Evolutionary conservation across 2,113 vertebrate genomes (phyloP), one percentile per base, ranked within the genome.

Genomic region (Pao palembangensis): DNA sequence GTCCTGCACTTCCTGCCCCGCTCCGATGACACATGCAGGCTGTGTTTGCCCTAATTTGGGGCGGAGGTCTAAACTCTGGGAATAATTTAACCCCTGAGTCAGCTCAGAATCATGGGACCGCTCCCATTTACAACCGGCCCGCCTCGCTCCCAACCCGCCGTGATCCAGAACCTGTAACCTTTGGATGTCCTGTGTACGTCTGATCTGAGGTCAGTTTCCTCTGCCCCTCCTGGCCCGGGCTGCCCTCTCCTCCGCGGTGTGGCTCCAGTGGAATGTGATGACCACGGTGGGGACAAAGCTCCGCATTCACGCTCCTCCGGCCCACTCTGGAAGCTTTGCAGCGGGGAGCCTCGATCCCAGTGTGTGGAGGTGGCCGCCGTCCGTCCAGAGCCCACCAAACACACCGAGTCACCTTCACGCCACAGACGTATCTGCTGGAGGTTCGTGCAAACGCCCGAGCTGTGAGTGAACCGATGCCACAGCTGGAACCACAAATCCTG

Each of bases 191-290:
- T 47, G 44, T n/a, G 5, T n/a, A 6, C 6, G 44, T 47, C 25
- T 28, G 55, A 51, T 23, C 21, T 56, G 47, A 38, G 67, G 8
- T 52, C 50, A 59, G 43, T 28, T 57, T 64, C 73, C 75, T 42
- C 55, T 69, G 61, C 14, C 61, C 62, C 55, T 28, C 48, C 52
- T 64, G 73, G 19, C 61, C 71, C 64, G 68, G 55, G 67, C 54
- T 61, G 77, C 67, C 69, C 83, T 82, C 78, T 87, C 83, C 84
- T 79, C 82, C 83, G 73, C 87, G 78, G 46, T 79, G 82, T 89
- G 90, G 85, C 89, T 91, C 85, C 76, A 80, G 77, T 82, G 88
- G 90, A 91, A 91, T 91, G 88, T 91, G 89, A 91, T 91, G 90
- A 91, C 85, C 83, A 85, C 8, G 44, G 79, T 46, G 43, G 4